phyloP scores from a whole-genome alignment of 2,888 invertebrate genomes.

The Lymantria monacha region DNA sequence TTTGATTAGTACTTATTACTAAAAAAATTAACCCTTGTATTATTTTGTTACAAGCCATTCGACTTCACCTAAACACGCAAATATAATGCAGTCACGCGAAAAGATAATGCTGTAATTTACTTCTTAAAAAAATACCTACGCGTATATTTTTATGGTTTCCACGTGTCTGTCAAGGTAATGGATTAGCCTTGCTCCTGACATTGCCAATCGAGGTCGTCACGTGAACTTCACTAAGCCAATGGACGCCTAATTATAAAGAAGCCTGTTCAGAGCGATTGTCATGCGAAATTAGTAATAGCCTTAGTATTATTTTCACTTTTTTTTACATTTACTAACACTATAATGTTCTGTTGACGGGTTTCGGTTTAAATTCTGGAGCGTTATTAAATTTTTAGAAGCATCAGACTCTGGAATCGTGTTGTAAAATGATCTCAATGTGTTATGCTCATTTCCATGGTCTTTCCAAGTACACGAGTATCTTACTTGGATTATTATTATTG shows the following conservation, averaged over 20 bases:
- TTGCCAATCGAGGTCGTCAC: constrained; percentile 37
- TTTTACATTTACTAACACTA: no score
- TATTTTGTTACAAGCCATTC: not conserved
- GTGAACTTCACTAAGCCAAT: constrained; percentile 31
- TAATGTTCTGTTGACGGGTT: no score
- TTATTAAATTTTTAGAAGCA: no score
- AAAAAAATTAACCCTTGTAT: no score
- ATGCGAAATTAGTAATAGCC: constrained; percentile 10
- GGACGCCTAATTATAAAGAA: constrained; percentile 43
- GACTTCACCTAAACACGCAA: not conserved
- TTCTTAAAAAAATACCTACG: constrained; percentile 1
- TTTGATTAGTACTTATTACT: no score
- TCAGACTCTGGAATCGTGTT: no score
- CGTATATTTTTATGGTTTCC: constrained; percentile 31
- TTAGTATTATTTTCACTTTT: not conserved
- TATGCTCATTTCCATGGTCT: no score
- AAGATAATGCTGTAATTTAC: not conserved
- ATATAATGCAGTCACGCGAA: not conserved
- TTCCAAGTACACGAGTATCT: no score
- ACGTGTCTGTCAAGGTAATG: constrained; percentile 40
- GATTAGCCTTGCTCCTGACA: constrained; percentile 66
- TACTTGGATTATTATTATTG: no score
- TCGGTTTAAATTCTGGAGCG: no score
- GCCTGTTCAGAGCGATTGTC: constrained; percentile 43
- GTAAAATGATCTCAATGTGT: no score